Conservation (phyloP, 92 coral and sea anemone genomes). For the Epizoanthus scotinus region DNA sequence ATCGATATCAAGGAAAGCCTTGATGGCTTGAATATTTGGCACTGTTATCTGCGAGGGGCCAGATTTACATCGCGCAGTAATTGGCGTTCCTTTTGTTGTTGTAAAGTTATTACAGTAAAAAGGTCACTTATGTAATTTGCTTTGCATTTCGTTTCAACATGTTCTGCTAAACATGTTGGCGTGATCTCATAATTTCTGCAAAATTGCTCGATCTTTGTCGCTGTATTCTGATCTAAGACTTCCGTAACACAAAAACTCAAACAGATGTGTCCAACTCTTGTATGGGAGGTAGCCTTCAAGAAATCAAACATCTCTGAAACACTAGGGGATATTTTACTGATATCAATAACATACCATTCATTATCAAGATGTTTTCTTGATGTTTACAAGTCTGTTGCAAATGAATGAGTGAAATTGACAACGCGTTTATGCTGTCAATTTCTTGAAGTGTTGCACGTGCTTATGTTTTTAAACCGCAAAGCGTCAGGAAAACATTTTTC, state of each 20-base stretch:
- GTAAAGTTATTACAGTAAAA: conserved; percentile 17
- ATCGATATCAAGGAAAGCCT: not conserved
- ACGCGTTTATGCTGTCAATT: not conserved
- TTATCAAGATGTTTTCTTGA: conserved; percentile 24
- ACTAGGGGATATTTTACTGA: conserved; percentile 34
- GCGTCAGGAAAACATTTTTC: too few relatives aligned
- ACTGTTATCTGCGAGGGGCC: conserved; percentile 7
- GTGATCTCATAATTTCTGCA: not conserved
- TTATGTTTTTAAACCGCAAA: too few relatives aligned
- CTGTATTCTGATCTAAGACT: not conserved
- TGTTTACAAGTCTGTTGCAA: conserved; percentile 29
- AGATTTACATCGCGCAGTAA: conserved; percentile 29
- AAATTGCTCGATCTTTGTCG: not conserved
- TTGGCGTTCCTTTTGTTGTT: conserved; percentile 25
- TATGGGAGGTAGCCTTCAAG: not conserved
- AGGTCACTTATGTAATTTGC: conserved; percentile 24
- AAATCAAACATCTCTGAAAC: conserved; percentile 1
- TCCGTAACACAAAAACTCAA: conserved; percentile 14
- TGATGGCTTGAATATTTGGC: not conserved
- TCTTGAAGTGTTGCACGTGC: conserved; percentile 3
- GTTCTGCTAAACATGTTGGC: not conserved
- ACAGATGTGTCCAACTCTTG: conserved; percentile 2
- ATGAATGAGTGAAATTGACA: conserved; percentile 9
- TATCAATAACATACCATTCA: conserved; percentile 35
- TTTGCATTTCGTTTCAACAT: conserved; percentile 9